Base-by-base conservation (phyloP, 2,113 vertebrate genomes). In the Nanorana parkeri region DNA sequence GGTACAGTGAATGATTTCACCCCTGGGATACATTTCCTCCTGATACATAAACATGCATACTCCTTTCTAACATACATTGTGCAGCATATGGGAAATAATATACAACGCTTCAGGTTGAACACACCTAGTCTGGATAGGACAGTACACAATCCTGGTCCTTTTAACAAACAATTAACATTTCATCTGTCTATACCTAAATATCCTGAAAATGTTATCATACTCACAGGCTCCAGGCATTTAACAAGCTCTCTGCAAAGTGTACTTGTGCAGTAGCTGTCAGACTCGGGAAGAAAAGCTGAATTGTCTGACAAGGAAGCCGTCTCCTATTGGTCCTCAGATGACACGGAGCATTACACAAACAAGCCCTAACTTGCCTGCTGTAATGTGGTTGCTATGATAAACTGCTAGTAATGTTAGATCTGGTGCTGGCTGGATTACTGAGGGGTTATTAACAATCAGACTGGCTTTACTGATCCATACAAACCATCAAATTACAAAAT, bases 361-460 rank as follows among this genome's bases (percentile, higher is more conserved):
- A 89, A 87, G 91, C 80, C 87, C 85, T 60, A 67, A 90, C 90
- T 68, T 85, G 90, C 83, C 86, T 85, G 78, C 23, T 28, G 68
- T 61, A 16, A 6, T 77, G 66, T 81, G 64, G 84, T 83, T 86
- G 87, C 90, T 86, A 90, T 0, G 86, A 84, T 78, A 87, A 88
- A 83, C 73, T 78, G 74, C 77, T 20, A 64, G 64, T 13, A 5
- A 21, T 16, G n/a, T 71, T 13, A 10, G 32, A 21, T 67, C 3
- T 23, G 21, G 17, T 79, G 66, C 72, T 79, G 65, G 16, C 47
- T 71, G 55, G 17, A 20, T 83, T 54, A 24, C 29, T 11, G 74
- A 67, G 55, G 72, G 84, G 78, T 20, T 77, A 61, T 77, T 3
- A 68, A 55, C 23, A 54, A 32, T 17, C 64, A 55, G 28, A 54